Evolutionary conservation across 2,113 vertebrate genomes (phyloP), one percentile per base, ranked within the genome.

Genomic region (Myodes glareolus): DNA sequence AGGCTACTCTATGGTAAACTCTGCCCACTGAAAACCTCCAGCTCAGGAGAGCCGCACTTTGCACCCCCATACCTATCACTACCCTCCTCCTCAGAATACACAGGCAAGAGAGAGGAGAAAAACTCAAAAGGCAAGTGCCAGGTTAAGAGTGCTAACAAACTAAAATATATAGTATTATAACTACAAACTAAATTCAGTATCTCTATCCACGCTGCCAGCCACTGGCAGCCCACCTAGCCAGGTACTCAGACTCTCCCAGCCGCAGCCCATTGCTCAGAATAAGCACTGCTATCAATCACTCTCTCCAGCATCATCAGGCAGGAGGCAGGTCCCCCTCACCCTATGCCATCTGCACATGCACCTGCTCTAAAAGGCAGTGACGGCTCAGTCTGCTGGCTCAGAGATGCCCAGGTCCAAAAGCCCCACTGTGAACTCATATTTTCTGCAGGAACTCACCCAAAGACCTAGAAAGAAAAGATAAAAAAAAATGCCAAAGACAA

Each of bases 341-440:
- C 68, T 91, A 85, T 0, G 10, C 96, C 95, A 97, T 97, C 98
- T 95, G 96, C 65, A 96, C 68, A 36, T 0, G 9, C 98, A 97
- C 93, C 97, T 97, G 97, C 94, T 95, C 97, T 85, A 94, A 76
- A 86, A 73, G 92, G 92, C 86, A 78, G 21, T n/a, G 63, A 52
- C 67, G 96, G 92, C 47, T 75, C 45, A 14, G 17, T 86, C 89
- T 80, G 95, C 94, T 61, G 68, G 97, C 75, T 88, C 82, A 70
- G 86, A 88, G 77, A 90, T 65, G 90, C 73, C 90, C 68, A 47
- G 65, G 63, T 65, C 96, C 81, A 14, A 13, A 91, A n/a, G 87
- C 31, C 92, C 45, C 82, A 91, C 84, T 81, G 67, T 23, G 91
- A 94, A 86, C 78, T 90, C 78, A 58, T 50, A 67, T 68, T 92